Percentiles rank a stretch among this genome's conserved stretches.
phyloP scores from a whole-genome alignment of 2,888 invertebrate species.

The Sisyra nigra region DNA sequence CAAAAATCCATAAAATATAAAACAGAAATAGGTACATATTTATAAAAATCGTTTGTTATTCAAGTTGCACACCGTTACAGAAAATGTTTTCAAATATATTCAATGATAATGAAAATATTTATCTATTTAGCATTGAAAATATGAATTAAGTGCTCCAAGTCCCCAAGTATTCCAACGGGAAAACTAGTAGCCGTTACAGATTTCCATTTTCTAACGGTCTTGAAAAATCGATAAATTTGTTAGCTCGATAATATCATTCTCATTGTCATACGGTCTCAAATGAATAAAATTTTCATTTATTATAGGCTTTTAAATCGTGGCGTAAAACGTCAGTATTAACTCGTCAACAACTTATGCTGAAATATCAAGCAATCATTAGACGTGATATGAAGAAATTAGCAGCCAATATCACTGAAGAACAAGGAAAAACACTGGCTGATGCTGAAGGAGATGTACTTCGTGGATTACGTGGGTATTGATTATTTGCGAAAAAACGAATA shows the following conservation, averaged over 20 bases:
- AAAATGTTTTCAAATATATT: too few relatives aligned
- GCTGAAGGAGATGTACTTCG: slow-evolving; percentile 97
- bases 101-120: too few relatives aligned
- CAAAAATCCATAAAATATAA: too few relatives aligned
- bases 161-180: neutral
- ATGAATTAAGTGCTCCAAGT: neutral
- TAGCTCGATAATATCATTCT: neutral
- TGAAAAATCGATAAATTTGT: too few relatives aligned
- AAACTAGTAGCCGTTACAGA: neutral
- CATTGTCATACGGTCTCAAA: neutral
- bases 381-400: slow-evolving; percentile 82
- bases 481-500: neutral
- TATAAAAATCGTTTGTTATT: too few relatives aligned
- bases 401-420: slow-evolving; percentile 83
- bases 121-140: too few relatives aligned
- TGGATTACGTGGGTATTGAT: slow-evolving; percentile 71
- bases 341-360: slow-evolving; percentile 58
- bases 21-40: too few relatives aligned
- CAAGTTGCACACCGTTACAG: too few relatives aligned
- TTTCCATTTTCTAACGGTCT: neutral
- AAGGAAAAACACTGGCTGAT: slow-evolving; percentile 93
- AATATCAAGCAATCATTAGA: slow-evolving; percentile 69
- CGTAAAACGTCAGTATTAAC: slow-evolving; percentile 80
- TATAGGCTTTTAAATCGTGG: slow-evolving; percentile 54
- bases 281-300: slow-evolving; percentile 1